Base-by-base conservation (phyloP, 1,140 invertebrate species). In the Leptinotarsa defecta region DNA sequence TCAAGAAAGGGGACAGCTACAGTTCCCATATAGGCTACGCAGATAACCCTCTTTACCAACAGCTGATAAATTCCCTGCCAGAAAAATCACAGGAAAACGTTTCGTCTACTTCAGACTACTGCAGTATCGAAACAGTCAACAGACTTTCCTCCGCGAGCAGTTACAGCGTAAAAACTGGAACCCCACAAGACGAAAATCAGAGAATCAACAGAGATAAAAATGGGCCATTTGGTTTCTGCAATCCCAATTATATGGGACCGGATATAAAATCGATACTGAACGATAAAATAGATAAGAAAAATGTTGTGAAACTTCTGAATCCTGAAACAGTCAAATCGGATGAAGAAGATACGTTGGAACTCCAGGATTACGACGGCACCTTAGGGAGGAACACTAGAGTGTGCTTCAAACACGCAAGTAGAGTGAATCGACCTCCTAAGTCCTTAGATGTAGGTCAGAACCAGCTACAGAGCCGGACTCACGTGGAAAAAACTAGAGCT, bases 21-120 rank as follows among this genome's bases (percentile, higher is more conserved):
- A 90, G 85, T 77, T 90, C 89, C 0, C 89, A 90, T 79, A 79
- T 90, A 0, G 88, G 87, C 70, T 90, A 89, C 27, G 90, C 90
- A 13, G 90, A 89, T 77, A 89, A 88, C 57, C 89, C 89, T 13
- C 86, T 87, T 15, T 88, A 89, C 3, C 88, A 89, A 1, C 87
- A 89, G 71, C 87, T 91, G n/a, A 88, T 90, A 0, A 90, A 89
- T n/a, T 91, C 91, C 0, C 83, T 89, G 0, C 87, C 89, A 76
- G 90, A 92, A 78, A 90, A 88, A 13, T 88, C 88, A 2, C 90
- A 89, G 27, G 91, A 92, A 77, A 86, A 86, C 71, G 81, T 88
- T 69, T 91, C 91, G 0, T 91, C 91, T 0, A 94, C 92, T 0
- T 94, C 92, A 0, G 93, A 94, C 81, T 94, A 94, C 81, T 91